phyloP scores from a whole-genome alignment of 2,888 invertebrate genomes.

The Deladenus siricidicola region DNA sequence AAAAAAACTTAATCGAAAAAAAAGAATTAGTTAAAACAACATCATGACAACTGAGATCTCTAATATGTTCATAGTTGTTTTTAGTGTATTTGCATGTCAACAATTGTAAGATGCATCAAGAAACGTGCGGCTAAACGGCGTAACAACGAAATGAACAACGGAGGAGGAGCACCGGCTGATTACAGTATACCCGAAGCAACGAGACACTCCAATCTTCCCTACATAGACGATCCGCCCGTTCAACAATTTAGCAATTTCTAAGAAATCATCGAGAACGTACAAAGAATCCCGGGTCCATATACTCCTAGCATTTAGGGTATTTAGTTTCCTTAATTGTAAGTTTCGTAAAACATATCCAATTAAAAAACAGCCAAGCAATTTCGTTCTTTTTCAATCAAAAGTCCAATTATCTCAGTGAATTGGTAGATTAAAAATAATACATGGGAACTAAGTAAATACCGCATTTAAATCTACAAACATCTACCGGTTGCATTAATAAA shows the following conservation, averaged over 20 bases:
- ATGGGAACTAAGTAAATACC: no score
- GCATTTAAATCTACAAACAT: no score
- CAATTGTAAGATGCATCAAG: conserved; percentile 22
- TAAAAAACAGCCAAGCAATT: not conserved
- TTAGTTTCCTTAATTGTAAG: no score
- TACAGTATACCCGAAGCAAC: conserved; percentile 41
- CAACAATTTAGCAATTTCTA: conserved; percentile 44
- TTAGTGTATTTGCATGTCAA: conserved; percentile 23
- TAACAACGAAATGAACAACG: not conserved
- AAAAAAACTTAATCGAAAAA: not conserved
- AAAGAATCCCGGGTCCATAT: no score
- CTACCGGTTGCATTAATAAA: no score
- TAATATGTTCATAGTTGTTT: conserved; percentile 15
- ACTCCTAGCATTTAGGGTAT: no score
- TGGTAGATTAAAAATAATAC: no score
- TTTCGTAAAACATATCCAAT: no score
- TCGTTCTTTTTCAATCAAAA: not conserved
- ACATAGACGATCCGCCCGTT: conserved; percentile 38
- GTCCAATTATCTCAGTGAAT: no score
- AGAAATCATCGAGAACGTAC: no score
- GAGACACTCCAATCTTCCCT: conserved; percentile 30
- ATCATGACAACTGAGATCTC: not conserved
- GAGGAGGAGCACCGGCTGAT: conserved; percentile 21
- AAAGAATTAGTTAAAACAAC: not conserved
- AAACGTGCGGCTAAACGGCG: conserved; percentile 6